Evolutionary conservation across 2,888 invertebrate species (phyloP).

Genomic region (Pachycephus smyrnensis): DNA sequence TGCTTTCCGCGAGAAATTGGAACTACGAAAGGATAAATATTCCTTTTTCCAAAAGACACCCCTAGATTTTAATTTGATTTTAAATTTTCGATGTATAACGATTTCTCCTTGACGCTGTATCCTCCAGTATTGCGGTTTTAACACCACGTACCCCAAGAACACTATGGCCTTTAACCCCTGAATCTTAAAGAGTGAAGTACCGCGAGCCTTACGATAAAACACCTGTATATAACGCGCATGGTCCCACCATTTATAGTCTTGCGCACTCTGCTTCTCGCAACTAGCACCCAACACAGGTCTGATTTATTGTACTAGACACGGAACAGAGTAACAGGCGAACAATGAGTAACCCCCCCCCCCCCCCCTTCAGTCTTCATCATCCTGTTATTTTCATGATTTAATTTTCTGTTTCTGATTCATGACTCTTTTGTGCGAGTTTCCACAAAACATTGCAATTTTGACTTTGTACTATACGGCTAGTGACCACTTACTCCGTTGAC

Average conservation of each 20-base stretch:
- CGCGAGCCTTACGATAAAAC: background rate
- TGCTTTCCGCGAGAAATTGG: background rate
- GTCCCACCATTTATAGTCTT: constrained; percentile 36
- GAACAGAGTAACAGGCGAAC: background rate
- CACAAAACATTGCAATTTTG: background rate
- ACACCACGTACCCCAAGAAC: background rate
- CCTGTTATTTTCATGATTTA: background rate
- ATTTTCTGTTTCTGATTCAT: background rate
- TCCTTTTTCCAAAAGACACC: background rate
- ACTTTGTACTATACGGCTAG: background rate
- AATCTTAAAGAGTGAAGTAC: background rate
- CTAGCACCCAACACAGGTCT: constrained; percentile 13
- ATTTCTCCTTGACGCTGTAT: background rate
- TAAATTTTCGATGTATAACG: background rate
- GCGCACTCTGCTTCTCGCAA: constrained; percentile 32
- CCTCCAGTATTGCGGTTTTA: background rate
- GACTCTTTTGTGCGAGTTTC: background rate
- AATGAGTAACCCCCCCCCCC: background rate
- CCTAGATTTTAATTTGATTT: background rate
- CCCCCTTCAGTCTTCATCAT: background rate
- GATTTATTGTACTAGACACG: constrained; percentile 33
- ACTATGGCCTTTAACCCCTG: background rate
- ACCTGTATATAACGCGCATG: constrained; percentile 33
- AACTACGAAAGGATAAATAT: background rate
- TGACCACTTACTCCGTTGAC: background rate